Base-by-base conservation (phyloP, 2,113 vertebrate species). In the Alosa alosa region DNA sequence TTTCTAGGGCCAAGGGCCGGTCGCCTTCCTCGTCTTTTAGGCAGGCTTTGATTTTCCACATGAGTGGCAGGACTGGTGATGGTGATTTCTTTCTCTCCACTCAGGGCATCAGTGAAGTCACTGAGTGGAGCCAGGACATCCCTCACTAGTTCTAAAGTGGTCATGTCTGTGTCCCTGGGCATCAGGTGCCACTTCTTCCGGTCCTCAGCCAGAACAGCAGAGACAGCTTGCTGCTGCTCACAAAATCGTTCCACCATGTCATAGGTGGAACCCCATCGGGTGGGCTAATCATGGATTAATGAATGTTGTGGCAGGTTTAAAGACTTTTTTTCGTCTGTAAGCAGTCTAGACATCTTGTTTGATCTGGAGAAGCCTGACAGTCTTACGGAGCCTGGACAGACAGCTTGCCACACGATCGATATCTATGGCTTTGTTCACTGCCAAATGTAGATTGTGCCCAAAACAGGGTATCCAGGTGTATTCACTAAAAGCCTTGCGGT, bases 211-310 rank as follows among this genome's bases (percentile, higher is more conserved):
- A 86, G 60, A 86, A 82, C 60, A 44, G 85, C 22, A 75, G 22
- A 83, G 82, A 86, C 57, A 10, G 85, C 85, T 83, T 86, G 85
- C 82, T 86, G 81, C 45, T 86, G 82, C 49, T 83, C 85, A 47
- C 41, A 68, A 50, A 86, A 86, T 31, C 57, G n/a, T n/a, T n/a
- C n/a, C n/a, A 86, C n/a, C n/a, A 86, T 83, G 25, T 83, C 83
- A 57, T 45, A 82, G 45, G 25, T 47, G 13, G 82, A 50, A 50
- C 22, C n/a, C 86, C 85, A 88, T 36, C 64, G 49, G 45, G 85
- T 89, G 75, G 86, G 86, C 81, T 86, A 57, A 89, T 89, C 86
- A 81, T 88, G 85, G 39, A 89, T 84, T 17, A 88, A 44, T 85
- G 52, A 82, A 68, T 89, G 84, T 78, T 84, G 47, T n/a, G n/a